phyloP scores from a whole-genome alignment of 2,113 vertebrate genomes.

The Tragelaphus buxtoni region DNA sequence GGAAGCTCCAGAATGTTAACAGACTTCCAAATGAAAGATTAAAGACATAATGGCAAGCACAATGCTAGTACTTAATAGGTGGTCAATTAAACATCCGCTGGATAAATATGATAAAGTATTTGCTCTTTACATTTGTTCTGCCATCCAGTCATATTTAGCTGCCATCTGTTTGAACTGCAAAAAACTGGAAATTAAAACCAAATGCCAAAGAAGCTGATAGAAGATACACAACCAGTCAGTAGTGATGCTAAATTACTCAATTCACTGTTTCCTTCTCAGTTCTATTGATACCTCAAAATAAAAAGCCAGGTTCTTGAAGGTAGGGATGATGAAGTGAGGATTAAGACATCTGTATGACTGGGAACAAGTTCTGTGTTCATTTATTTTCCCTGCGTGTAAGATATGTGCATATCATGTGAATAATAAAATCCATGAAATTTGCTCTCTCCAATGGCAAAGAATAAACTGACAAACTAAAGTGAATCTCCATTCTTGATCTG shows the following conservation, averaged over 20 bases:
- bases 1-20: not conserved
- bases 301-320: not conserved
- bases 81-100: not conserved
- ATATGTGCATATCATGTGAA: not conserved
- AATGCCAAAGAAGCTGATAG: not conserved
- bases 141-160: not conserved
- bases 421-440: not conserved
- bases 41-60: not conserved
- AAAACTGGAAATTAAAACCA: not conserved
- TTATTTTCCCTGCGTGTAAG: not conserved
- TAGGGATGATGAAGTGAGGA: not conserved
- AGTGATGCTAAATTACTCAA: not conserved
- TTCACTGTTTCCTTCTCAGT: not conserved
- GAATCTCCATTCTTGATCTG: not conserved
- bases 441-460: not conserved
- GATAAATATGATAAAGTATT: not conserved
- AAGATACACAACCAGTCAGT: not conserved
- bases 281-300: not conserved
- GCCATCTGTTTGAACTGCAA: not conserved
- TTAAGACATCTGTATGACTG: not conserved
- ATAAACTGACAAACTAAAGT: not conserved
- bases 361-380: not conserved
- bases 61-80: not conserved
- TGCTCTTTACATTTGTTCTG: not conserved
- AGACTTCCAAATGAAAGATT: constrained; percentile 11